phyloP scores from a whole-genome alignment of 2,113 vertebrate genomes.

The Xiphophorus hellerii region DNA sequence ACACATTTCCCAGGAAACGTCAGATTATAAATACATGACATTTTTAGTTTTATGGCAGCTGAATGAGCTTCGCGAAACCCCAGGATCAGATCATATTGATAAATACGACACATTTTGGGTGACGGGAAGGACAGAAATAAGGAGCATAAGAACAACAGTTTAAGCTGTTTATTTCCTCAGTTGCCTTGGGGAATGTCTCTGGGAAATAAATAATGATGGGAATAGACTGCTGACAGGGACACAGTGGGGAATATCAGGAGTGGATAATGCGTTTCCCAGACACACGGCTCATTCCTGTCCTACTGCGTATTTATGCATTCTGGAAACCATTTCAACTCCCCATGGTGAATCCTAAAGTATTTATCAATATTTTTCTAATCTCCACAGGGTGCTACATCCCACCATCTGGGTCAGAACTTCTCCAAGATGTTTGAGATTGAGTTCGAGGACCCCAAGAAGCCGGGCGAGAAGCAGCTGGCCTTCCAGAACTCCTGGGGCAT shows the following conservation, averaged over 20 bases:
- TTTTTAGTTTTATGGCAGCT: neutral
- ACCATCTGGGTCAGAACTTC: slow-evolving; percentile 98
- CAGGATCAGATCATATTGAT: neutral
- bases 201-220: neutral
- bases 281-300: neutral
- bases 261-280: neutral
- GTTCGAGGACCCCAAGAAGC: slow-evolving; percentile 94
- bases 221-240: neutral
- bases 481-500: slow-evolving; percentile 98
- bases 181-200: neutral
- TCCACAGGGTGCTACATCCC: slow-evolving; percentile 92
- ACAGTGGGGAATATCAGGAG: neutral
- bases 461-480: slow-evolving; percentile 94
- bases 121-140: neutral
- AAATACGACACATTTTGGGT: neutral
- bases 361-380: neutral
- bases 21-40: neutral
- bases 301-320: neutral
- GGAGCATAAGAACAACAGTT: neutral
- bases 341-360: neutral
- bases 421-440: slow-evolving; percentile 96
- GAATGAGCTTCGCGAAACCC: neutral
- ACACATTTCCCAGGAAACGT: neutral
- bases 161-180: neutral
- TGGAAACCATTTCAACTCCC: neutral